These are phyloP conservation scores for Hypomecis punctinalis DNA, from an alignment of 2,888 invertebrate genomes.

Conservation along the genomic window DNA sequence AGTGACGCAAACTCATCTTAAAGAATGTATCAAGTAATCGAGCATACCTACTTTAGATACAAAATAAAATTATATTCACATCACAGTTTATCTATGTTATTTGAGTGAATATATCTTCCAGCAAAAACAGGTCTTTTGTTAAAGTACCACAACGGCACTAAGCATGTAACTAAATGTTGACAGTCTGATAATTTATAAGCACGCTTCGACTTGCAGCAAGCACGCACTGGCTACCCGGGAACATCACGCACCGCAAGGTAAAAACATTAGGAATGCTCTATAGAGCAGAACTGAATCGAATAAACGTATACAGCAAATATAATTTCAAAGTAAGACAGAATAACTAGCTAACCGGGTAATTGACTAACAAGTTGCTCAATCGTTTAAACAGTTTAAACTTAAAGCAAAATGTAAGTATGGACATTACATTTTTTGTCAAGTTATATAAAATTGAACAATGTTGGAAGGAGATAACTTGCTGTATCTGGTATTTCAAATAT, in stretches of 20 bases:
- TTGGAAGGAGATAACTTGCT: no score
- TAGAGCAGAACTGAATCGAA: slow-evolving; percentile 50
- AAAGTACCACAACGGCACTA: slow-evolving; percentile 46
- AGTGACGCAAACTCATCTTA: slow-evolving; percentile 55
- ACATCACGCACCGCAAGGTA: slow-evolving; percentile 31
- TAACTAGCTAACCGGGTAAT: slow-evolving; percentile 1
- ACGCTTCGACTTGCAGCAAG: slow-evolving; percentile 49
- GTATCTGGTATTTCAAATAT: no score
- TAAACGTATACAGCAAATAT: slow-evolving; percentile 33
- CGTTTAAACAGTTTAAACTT: no score
- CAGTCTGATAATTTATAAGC: slow-evolving; percentile 57
- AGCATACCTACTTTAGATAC: neutral
- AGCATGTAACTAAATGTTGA: slow-evolving; percentile 62
- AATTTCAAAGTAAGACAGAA: slow-evolving; percentile 29
- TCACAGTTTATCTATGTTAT: no score
- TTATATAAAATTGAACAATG: no score
- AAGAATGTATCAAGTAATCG: slow-evolving; percentile 43
- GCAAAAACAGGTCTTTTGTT: no score
- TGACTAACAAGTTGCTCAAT: slow-evolving; percentile 12
- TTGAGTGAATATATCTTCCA: no score
- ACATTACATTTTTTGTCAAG: no score
- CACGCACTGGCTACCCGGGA: slow-evolving; percentile 44
- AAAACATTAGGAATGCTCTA: slow-evolving; percentile 48
- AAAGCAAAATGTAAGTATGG: no score
- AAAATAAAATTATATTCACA: no score